Percentiles rank a stretch among this genome's conserved stretches.
Conservation (phyloP, 1,140 invertebrate species). For the Eubasilissa regina region DNA sequence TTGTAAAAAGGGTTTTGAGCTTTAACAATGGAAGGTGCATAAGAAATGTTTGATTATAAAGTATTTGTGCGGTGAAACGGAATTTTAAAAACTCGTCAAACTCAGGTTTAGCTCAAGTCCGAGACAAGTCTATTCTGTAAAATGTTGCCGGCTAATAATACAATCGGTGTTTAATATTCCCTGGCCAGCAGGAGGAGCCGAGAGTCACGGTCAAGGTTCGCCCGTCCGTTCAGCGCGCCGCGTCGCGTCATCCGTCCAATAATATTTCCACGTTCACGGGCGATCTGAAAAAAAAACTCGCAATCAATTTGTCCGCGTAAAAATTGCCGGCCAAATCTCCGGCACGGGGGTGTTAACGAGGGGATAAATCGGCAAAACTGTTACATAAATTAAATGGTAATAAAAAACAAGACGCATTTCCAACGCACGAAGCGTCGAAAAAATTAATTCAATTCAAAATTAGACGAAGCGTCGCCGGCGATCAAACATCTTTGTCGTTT, state of each 20-base stretch:
- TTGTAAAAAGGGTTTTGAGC: too few species aligned
- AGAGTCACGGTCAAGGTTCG: slow-evolving; percentile 37
- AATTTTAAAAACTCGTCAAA: too few species aligned
- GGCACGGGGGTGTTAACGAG: slow-evolving; percentile 27
- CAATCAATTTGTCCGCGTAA: slow-evolving; percentile 34
- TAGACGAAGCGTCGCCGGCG: too few species aligned
- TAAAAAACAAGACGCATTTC: slow-evolving; percentile 4
- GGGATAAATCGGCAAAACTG: slow-evolving; percentile 2
- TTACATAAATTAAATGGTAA: neutral
- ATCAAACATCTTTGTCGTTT: too few species aligned
- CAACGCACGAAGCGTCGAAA: neutral
- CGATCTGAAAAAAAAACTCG: slow-evolving; percentile 25
- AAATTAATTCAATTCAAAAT: too few species aligned
- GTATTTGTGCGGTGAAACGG: too few species aligned
- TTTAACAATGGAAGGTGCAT: too few species aligned
- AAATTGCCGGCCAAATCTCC: slow-evolving; percentile 15
- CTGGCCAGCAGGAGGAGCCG: neutral
- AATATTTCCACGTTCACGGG: neutral
- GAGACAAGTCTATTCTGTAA: too few species aligned
- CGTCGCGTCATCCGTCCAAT: neutral
- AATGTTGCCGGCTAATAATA: too few species aligned
- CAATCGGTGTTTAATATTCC: neutral
- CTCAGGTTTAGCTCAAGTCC: too few species aligned
- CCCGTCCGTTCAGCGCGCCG: neutral
- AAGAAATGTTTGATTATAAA: too few species aligned